Conservation (phyloP, 92 coral and sea anemone species). For the Phenganax marumi region DNA sequence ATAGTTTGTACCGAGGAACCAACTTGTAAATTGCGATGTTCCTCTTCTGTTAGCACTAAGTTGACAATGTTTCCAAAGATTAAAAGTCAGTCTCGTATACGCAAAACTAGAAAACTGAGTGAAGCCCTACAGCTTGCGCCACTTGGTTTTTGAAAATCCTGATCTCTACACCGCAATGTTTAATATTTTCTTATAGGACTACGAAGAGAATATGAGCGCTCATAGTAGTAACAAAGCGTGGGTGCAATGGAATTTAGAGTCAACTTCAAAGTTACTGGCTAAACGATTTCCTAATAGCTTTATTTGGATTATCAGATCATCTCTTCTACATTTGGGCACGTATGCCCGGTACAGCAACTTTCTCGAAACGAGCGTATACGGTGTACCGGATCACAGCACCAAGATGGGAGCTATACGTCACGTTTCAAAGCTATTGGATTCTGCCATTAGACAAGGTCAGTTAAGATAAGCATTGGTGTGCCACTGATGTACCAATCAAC, state of each 20-base stretch:
- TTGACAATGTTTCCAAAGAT: too few species aligned
- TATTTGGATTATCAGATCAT: conserved; percentile 89
- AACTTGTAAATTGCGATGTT: too few species aligned
- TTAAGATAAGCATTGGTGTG: background rate
- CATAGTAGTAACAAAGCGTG: conserved; percentile 75
- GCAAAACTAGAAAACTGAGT: too few species aligned
- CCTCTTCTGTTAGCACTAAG: too few species aligned
- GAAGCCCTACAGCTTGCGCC: background rate
- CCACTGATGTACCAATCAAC: background rate
- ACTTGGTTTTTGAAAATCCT: background rate
- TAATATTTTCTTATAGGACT: conserved; percentile 62
- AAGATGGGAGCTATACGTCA: conserved; percentile 75
- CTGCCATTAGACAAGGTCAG: conserved; percentile 75
- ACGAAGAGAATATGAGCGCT: conserved; percentile 79
- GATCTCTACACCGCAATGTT: background rate
- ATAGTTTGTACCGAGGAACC: too few species aligned
- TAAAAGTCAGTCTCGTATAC: too few species aligned
- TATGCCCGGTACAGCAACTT: conserved; percentile 90
- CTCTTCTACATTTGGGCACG: conserved; percentile 72
- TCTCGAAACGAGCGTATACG: conserved; percentile 76
- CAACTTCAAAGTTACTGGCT: conserved; percentile 76
- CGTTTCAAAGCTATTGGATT: conserved; percentile 61
- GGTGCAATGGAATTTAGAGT: conserved; percentile 91
- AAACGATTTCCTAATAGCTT: conserved; percentile 86
- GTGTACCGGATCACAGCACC: conserved; percentile 90